Evolutionary conservation across 2,113 vertebrate genomes (phyloP), one percentile per base, ranked within the genome.

Genomic region (Noctilio leporinus): DNA sequence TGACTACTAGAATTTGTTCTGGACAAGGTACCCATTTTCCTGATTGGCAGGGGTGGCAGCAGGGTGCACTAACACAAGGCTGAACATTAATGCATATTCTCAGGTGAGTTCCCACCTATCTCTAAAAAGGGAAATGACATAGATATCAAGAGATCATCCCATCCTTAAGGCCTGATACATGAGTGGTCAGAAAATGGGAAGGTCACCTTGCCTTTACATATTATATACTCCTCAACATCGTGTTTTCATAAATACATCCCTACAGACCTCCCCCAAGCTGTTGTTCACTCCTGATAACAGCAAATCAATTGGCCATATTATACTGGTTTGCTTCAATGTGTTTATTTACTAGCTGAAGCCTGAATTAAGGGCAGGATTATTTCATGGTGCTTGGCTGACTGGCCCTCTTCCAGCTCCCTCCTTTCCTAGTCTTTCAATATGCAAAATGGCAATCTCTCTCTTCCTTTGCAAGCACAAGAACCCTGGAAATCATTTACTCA

Each of bases 221-320:
- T 67, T 47, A 77, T 22, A 12, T 57, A 87, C 57, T 80, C 65
- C 33, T 91, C 70, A 59, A 26, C 62, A 16, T 38, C 69, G 75
- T 40, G 22, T 92, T 83, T 92, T 67, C 77, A 76, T 78, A 76
- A 86, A 78, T 83, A 64, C 47, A 80, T 87, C 91, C 64, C 78
- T 92, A 69, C 72, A 96, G 88, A 86, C 55, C 59, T 94, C 53
- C 40, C 51, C 38, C 85, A 89, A 89, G 89, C 93, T 96, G 86
- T 93, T 96, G 94, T 73, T 96, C 85, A 90, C 75, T 86, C 75
- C 57, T 38, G 19, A 64, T 91, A 91, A 70, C 55, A 92, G 85
- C 93, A 95, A 94, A 95, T 95, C 95, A 93, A 92, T 49, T 47
- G 93, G 45, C 93, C 95, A 86, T 95, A 97, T 89, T 90, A 86